phyloP scores from a whole-genome alignment of 2,797 vertebrate species.

The Coregonus ussuriensis region DNA sequence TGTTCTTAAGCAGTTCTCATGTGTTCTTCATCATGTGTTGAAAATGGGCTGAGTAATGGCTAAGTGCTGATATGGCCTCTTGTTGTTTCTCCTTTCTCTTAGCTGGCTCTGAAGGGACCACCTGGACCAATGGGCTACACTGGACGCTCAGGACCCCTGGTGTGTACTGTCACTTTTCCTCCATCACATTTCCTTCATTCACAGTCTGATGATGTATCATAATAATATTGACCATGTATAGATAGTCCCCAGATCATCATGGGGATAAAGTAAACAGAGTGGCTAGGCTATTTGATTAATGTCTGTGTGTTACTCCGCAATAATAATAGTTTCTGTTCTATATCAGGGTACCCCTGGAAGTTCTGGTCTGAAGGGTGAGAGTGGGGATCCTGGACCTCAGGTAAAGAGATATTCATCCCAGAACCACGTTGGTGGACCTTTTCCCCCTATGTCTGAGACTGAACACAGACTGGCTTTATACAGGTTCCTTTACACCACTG shows the following conservation, averaged over 20 bases:
- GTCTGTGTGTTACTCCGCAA: background rate
- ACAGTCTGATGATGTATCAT: background rate
- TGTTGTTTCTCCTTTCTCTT: slow-evolving; percentile 5
- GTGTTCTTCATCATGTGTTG: background rate
- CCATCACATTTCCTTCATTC: background rate
- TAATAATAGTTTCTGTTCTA: background rate
- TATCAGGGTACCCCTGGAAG: slow-evolving; percentile 84
- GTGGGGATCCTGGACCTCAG: slow-evolving; percentile 88
- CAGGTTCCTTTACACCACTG: background rate
- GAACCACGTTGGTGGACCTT: background rate
- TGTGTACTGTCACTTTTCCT: slow-evolving; percentile 57
- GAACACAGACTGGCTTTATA: background rate
- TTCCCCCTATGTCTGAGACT: background rate
- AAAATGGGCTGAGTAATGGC: slow-evolving; percentile 58
- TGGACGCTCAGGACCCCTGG: slow-evolving; percentile 84
- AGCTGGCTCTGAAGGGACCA: slow-evolving; percentile 88
- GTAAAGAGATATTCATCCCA: slow-evolving; percentile 59
- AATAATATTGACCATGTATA: too few species aligned
- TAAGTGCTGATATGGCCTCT: background rate
- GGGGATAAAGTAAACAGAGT: too few species aligned
- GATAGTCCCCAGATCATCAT: too few species aligned
- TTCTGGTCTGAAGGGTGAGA: slow-evolving; percentile 84
- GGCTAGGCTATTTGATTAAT: background rate
- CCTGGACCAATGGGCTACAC: slow-evolving; percentile 93
- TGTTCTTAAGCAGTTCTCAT: background rate